Conservation (phyloP, 2,797 vertebrate genomes). For the Champsocephalus gunnari region DNA sequence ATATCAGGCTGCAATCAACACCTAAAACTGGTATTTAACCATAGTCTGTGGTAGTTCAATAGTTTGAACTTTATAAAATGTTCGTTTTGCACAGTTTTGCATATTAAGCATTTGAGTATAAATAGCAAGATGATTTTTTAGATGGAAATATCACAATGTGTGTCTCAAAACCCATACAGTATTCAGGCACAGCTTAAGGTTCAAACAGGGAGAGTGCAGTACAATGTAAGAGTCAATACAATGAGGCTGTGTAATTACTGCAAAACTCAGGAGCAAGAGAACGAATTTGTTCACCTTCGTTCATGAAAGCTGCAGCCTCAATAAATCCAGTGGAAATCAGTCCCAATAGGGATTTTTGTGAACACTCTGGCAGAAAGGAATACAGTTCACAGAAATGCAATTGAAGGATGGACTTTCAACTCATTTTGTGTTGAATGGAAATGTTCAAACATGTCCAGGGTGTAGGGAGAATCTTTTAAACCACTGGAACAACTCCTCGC, state of each 20-base stretch:
- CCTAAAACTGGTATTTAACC: neutral
- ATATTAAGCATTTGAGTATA: neutral
- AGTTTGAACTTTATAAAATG: neutral
- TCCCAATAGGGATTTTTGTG: neutral
- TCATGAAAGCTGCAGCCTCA: neutral
- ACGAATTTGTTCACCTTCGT: slow-evolving; percentile 5
- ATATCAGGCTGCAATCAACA: neutral
- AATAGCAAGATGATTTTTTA: neutral
- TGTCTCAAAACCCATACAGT: neutral
- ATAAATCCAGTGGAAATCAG: slow-evolving; percentile 1
- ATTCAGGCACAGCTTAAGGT: neutral
- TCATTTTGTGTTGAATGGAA: neutral
- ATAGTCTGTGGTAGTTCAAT: neutral
- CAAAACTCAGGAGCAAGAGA: slow-evolving; percentile 16
- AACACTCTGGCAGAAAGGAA: neutral
- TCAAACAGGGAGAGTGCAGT: neutral
- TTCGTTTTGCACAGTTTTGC: neutral
- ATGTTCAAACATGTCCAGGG: neutral
- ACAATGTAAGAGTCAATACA: slow-evolving; percentile 21
- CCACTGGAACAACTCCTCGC: no score
- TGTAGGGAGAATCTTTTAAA: neutral
- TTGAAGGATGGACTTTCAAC: neutral
- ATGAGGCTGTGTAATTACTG: slow-evolving; percentile 42
- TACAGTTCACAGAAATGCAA: neutral
- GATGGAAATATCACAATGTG: neutral